Evolutionary conservation across 2,797 vertebrate species (phyloP).

Genomic region (Masticophis lateralis): DNA sequence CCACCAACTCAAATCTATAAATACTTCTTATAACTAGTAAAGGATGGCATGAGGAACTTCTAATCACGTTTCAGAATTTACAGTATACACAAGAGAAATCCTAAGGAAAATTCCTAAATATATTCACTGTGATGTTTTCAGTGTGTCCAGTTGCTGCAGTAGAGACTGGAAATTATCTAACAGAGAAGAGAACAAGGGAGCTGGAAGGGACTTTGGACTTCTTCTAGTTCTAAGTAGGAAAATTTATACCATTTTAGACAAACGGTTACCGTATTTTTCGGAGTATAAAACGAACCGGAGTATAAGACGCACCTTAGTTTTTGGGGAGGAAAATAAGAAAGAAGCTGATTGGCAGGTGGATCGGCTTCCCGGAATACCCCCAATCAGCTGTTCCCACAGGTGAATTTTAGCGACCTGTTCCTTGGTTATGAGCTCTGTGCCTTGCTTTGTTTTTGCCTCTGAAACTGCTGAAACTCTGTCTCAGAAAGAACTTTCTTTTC

Average conservation of each 20-base stretch:
- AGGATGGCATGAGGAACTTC: constrained; percentile 12
- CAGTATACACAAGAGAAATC: constrained; percentile 33
- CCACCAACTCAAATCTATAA: background rate
- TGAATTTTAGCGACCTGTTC: no score
- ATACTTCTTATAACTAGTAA: background rate
- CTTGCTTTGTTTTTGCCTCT: no score
- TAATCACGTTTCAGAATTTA: constrained; percentile 32
- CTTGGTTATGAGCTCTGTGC: no score
- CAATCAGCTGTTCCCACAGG: no score
- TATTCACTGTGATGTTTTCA: background rate
- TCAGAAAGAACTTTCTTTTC: no score
- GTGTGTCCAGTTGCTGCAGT: background rate
- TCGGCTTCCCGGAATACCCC: no score
- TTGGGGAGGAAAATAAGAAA: no score
- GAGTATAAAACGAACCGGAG: no score
- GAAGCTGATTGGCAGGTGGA: no score
- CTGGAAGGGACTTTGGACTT: background rate
- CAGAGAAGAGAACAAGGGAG: background rate
- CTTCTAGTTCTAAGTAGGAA: background rate
- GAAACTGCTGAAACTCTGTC: no score
- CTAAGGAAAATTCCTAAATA: constrained; percentile 36
- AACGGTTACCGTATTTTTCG: background rate
- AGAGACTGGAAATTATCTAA: background rate
- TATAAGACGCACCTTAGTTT: no score
- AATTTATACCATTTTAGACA: background rate